Conservation (phyloP, 1,140 invertebrate genomes). For the Drosophila malerkotliana region DNA sequence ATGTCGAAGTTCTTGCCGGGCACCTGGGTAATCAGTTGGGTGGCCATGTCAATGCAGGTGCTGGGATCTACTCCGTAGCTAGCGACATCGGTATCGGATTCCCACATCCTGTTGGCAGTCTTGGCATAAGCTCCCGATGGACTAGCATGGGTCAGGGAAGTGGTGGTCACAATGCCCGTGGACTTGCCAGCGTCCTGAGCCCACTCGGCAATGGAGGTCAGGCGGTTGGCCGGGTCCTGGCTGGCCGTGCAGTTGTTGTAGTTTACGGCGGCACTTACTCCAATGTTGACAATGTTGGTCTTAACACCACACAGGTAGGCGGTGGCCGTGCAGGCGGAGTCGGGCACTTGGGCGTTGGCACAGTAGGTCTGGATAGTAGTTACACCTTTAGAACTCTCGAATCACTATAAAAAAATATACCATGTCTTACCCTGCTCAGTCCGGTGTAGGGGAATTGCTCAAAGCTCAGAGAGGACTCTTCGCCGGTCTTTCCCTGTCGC, state of each 20-base stretch:
- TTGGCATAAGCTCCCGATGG: constrained; percentile 84
- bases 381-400: neutral
- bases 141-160: constrained; percentile 80
- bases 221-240: constrained; percentile 85
- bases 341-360: constrained; percentile 91
- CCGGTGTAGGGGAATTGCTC: constrained; percentile 91
- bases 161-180: constrained; percentile 82
- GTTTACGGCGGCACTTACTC: constrained; percentile 87
- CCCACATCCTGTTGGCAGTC: constrained; percentile 90
- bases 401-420: neutral
- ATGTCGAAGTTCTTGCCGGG: constrained; percentile 86
- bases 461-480: constrained; percentile 89
- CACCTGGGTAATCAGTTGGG: constrained; percentile 88
- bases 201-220: constrained; percentile 91
- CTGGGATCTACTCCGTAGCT: constrained; percentile 77
- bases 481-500: constrained; percentile 85
- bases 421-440: constrained; percentile 86
- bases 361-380: constrained; percentile 85
- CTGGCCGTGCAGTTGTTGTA: constrained; percentile 88
- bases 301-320: constrained; percentile 91
- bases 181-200: constrained; percentile 90
- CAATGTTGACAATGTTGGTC: constrained; percentile 87
- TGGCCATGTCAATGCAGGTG: constrained; percentile 85
- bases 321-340: constrained; percentile 90
- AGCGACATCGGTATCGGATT: constrained; percentile 88